Evolutionary conservation across 1,140 invertebrate species (phyloP), one percentile per base, ranked within the genome.

Genomic region (Streblospio benedicti): DNA sequence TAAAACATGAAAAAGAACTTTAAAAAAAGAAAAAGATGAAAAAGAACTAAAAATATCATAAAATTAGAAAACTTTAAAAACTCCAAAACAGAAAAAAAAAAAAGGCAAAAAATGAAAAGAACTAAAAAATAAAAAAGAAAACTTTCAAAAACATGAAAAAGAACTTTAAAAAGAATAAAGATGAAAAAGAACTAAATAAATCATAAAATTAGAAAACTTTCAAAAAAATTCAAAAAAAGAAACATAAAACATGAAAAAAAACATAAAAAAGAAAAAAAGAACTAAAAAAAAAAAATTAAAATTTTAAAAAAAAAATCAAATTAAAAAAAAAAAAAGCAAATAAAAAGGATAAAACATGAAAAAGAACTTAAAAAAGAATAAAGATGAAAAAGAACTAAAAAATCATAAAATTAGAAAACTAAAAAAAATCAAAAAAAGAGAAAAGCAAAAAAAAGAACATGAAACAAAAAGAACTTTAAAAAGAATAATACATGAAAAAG

Each of bases 111-210:
- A n/a, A n/a, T n/a, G n/a, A 38, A 38, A 9, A 38, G n/a, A 38
- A 9, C n/a, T 38, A 9, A 38, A 38, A 38, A 38, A 38, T 9
- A 38, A 38, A 38, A 38, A 38, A 38, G n/a, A 38, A 9, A 38
- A 38, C n/a, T 38, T 38, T n/a, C 35, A 38, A 38, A 38, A 38
- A 38, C n/a, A 38, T 9, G n/a, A 38, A 38, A 38, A 38, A 38
- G 35, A 38, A 38, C 9, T 9, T 38, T 38, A 38, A 49, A 2
- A 56, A 47, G 50, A 43, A 61, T 55, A 43, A 56, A 41, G 52
- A 56, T 2, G 18, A 54, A 61, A 57, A 56, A 61, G 52, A 54
- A n/a, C 18, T 38, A 32, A 41, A 55, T n/a, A 23, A 55, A 33
- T n/a, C 20, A 55, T 18, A 55, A 18, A 28, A 33, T 18, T 6